Conservation (phyloP, 2,113 vertebrate genomes). For the Mugil cephalus region DNA sequence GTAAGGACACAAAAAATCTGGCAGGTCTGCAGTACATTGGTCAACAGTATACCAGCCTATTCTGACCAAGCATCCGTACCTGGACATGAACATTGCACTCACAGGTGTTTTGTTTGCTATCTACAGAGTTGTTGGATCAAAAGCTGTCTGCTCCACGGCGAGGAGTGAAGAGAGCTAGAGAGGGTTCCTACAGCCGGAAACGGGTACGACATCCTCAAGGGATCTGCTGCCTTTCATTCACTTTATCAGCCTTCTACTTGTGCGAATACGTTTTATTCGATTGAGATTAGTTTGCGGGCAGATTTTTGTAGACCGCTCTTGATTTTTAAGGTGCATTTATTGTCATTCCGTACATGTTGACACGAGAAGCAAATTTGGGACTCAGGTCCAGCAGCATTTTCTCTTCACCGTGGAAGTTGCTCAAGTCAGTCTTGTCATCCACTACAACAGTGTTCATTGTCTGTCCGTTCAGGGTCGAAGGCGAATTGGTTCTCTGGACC, state of each 20-base stretch:
- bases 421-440: not conserved
- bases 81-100: too few relatives aligned
- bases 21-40: too few relatives aligned
- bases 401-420: not conserved
- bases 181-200: constrained; percentile 88
- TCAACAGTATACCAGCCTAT: too few relatives aligned
- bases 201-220: constrained; percentile 81
- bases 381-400: not conserved
- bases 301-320: too few relatives aligned
- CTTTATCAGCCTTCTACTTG: not conserved
- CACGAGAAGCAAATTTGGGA: too few relatives aligned
- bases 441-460: not conserved
- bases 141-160: constrained; percentile 66
- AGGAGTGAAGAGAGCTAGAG: constrained; percentile 89
- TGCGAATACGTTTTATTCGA: too few relatives aligned
- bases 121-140: constrained; percentile 61
- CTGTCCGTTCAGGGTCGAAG: constrained; percentile 67
- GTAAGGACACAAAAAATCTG: too few relatives aligned
- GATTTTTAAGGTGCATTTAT: too few relatives aligned
- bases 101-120: not conserved
- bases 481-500: constrained; percentile 32
- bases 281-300: too few relatives aligned
- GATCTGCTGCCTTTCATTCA: not conserved
- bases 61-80: too few relatives aligned
- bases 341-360: too few relatives aligned